Conservation (phyloP, 1,140 invertebrate species). For the Philotrypesis tridentata region DNA sequence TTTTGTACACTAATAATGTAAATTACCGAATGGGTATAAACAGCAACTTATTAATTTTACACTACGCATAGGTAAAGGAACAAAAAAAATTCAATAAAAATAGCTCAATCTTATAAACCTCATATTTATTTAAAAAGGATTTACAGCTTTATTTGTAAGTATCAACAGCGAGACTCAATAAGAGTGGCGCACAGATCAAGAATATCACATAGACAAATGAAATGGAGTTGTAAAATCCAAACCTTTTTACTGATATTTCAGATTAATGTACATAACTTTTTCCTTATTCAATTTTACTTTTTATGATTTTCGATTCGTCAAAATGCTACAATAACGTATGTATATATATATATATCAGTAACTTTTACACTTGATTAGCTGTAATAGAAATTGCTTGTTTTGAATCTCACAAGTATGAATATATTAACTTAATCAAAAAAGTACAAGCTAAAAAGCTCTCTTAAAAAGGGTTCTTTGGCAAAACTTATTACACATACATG, state of each 20-base stretch:
- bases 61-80: no score
- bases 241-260: slow-evolving; percentile 50
- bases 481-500: slow-evolving; percentile 75
- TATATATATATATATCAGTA: neutral
- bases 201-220: slow-evolving; percentile 71
- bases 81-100: neutral
- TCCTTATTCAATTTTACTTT: neutral
- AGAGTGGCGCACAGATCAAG: slow-evolving; percentile 70
- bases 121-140: slow-evolving; percentile 75
- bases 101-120: slow-evolving; percentile 68
- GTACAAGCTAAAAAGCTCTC: slow-evolving; percentile 29
- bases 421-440: slow-evolving; percentile 41
- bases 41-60: no score
- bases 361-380: slow-evolving; percentile 20
- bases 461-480: slow-evolving; percentile 70
- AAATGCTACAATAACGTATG: slow-evolving; percentile 25
- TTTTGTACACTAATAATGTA: no score
- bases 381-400: slow-evolving; percentile 13
- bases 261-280: neutral
- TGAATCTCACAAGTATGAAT: slow-evolving; percentile 6
- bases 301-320: neutral
- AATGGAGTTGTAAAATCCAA: slow-evolving; percentile 24
- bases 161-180: slow-evolving; percentile 73
- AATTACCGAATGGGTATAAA: no score
- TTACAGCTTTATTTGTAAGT: slow-evolving; percentile 73